These are phyloP conservation scores for Todiramphus saurophagus DNA, from an alignment of 2,113 vertebrate genomes.

Conservation along the genomic window DNA sequence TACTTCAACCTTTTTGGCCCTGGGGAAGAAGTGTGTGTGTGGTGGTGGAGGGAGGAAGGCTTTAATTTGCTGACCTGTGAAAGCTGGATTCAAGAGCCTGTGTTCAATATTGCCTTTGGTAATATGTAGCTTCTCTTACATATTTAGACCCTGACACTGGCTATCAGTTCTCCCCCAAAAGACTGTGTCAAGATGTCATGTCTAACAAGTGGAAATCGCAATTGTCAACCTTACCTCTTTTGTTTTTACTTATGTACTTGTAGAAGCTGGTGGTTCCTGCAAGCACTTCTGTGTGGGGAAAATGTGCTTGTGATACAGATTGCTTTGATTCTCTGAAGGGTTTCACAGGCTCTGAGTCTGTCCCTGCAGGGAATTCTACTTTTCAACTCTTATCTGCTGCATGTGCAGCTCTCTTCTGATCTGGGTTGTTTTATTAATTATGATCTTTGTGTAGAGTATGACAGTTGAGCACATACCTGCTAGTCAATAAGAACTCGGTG, in stretches of 20 bases:
- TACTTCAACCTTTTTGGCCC: not conserved
- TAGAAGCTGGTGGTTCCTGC: not conserved
- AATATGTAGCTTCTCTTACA: not conserved
- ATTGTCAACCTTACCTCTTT: not conserved
- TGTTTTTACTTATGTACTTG: not conserved
- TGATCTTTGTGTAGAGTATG: not conserved
- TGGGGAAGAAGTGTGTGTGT: not conserved
- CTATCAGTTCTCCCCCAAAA: not conserved
- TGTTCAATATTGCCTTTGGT: not conserved
- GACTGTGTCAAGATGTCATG: not conserved
- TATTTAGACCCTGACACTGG: not conserved
- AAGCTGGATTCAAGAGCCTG: not conserved
- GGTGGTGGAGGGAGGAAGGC: not conserved
- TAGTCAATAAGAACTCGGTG: not conserved
- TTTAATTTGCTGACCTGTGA: slow-evolving; percentile 7
- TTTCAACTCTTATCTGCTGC: not conserved
- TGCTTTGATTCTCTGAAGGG: slow-evolving; percentile 42
- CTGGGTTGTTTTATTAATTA: slow-evolving; percentile 4
- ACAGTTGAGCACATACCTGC: not conserved
- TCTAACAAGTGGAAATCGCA: slow-evolving; percentile 12
- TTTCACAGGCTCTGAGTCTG: not conserved
- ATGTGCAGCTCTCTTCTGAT: not conserved
- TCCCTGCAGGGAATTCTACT: not conserved
- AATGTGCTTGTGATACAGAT: slow-evolving; percentile 25
- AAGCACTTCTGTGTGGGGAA: not conserved